These are phyloP conservation scores for Piaya cayana DNA, from an alignment of 2,113 vertebrate species.

Conservation along the genomic window DNA sequence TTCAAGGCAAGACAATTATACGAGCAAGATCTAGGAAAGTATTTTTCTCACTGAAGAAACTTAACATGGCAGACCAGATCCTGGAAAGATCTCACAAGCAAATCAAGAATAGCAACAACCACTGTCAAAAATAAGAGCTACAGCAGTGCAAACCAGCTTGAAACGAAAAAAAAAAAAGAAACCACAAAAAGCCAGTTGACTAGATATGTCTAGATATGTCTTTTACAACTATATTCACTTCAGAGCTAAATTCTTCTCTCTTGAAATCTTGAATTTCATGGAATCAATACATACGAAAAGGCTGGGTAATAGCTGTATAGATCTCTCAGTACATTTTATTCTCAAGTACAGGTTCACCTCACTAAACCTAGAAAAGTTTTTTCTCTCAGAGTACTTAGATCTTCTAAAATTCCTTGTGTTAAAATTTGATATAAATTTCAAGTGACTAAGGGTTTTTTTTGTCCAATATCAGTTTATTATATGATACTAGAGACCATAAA, in stretches of 20 bases:
- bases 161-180: neutral
- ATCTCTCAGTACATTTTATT: neutral
- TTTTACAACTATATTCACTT: neutral
- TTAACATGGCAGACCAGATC: neutral
- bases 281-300: neutral
- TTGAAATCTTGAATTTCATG: neutral
- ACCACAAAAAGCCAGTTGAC: neutral
- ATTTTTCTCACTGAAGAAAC: neutral
- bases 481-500: neutral
- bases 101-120: neutral
- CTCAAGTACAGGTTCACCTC: neutral
- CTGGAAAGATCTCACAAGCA: neutral
- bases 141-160: neutral
- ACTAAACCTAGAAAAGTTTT: neutral
- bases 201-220: neutral
- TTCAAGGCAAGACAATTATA: neutral
- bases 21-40: neutral
- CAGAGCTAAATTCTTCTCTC: neutral
- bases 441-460: neutral
- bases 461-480: constrained; percentile 34
- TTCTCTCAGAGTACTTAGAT: neutral
- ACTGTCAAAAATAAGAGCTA: neutral
- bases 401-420: constrained; percentile 9
- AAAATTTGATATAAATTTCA: constrained; percentile 11
- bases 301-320: neutral